phyloP scores from a whole-genome alignment of 2,888 invertebrate species.

The Lasioglossum figueresi region DNA sequence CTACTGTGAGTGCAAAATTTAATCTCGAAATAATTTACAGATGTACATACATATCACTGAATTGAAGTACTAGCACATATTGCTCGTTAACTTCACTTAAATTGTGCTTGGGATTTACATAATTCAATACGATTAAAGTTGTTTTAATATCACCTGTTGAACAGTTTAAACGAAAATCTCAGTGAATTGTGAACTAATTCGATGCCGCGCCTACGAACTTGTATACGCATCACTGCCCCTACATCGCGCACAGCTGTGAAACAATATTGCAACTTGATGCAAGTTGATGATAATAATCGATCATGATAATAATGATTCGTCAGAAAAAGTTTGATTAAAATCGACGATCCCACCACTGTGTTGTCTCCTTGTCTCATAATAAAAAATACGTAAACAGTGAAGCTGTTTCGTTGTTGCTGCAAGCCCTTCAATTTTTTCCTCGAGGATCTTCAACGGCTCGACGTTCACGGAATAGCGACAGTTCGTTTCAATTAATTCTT shows the following conservation, averaged over 20 bases:
- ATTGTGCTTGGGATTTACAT: neutral
- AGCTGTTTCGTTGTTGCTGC: neutral
- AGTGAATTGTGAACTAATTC: neutral
- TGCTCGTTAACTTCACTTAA: neutral
- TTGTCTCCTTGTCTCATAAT: too few relatives aligned
- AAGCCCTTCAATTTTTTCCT: neutral
- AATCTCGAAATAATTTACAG: neutral
- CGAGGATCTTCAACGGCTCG: neutral
- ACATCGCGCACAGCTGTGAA: neutral
- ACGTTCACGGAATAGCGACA: neutral
- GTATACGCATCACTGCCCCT: neutral
- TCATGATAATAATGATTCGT: too few relatives aligned
- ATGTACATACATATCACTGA: neutral
- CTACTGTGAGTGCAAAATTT: neutral
- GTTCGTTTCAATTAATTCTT: conserved; percentile 5
- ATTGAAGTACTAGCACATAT: neutral
- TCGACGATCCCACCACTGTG: too few relatives aligned
- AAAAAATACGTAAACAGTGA: neutral
- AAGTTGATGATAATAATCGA: too few relatives aligned
- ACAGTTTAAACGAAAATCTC: conserved; percentile 3
- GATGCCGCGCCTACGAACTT: neutral
- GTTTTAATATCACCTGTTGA: neutral
- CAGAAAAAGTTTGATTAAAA: too few relatives aligned
- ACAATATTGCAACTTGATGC: neutral
- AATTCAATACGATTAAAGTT: neutral